Evolutionary conservation across 2,113 vertebrate genomes (phyloP), one percentile per base, ranked within the genome.

Genomic region (Zeus faber): DNA sequence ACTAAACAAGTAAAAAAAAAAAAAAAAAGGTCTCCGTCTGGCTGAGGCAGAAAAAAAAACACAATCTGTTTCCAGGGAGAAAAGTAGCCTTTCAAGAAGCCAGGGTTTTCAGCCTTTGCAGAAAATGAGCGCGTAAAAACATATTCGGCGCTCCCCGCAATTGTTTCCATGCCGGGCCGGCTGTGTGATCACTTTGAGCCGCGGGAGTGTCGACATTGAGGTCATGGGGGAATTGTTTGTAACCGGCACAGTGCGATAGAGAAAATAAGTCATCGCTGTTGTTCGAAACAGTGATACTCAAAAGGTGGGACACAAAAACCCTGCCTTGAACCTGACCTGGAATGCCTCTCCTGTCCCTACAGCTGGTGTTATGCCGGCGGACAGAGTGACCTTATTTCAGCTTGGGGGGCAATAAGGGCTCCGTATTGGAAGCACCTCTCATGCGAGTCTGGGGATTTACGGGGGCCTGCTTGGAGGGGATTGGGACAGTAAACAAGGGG

Each of bases 11-110:
- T 11, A 8, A n/a, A n/a, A n/a, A n/a, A n/a, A 22, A 58, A 49
- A 6, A 58, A 62, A 71, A 47, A 70, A 62, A 59, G 59, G 54
- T 66, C 59, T 58, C 61, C n/a, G 49, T 58, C 56, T 72, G 57
- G 58, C 61, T 55, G 44, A 26, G 25, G 10, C 33, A 35, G 8
- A 22, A 59, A 50, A 62, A 47, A 52, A 64, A 73, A 74, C 59
- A 65, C 31, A 54, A 47, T 68, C 50, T 37, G 43, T 55, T 54
- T 31, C 55, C 11, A 13, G 58, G 73, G 57, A 54, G 56, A 67
- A 70, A 66, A 69, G 17, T 39, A 27, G 57, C 73, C 77, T 81
- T 70, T 62, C n/a, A n/a, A n/a, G n/a, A n/a, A n/a, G n/a, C n/a
- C n/a, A n/a, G n/a, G 73, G 68, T 58, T 62, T 66, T 64, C 22